Evolutionary conservation across 2,113 vertebrate species (phyloP), one percentile per base, ranked within the genome.

Genomic region (Tringa solitaria): DNA sequence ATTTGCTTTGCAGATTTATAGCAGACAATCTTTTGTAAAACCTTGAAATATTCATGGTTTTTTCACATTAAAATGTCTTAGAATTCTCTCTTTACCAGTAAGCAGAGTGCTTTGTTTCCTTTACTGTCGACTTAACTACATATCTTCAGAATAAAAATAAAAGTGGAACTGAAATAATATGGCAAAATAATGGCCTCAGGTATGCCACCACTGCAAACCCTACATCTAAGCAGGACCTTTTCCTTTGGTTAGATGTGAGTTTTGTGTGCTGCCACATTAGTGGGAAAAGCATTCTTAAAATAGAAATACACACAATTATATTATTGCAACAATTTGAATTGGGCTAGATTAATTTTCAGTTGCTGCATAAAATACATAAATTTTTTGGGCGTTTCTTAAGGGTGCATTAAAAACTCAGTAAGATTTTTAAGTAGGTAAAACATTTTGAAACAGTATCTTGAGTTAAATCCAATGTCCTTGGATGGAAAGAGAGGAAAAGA

Each of bases 1-100:
- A 80, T 96, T 95, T 93, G 43, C 68, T 93, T 91, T 94, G 69
- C 57, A 84, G 79, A 91, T 85, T 82, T 86, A 68, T 41, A 78
- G 67, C 59, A 77, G 67, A 37, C 21, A 70, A 59, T 77, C 41
- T 37, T 91, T 77, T 85, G 15, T 54, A 88, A 90, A 87, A 41
- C 41, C 24, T 57, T 89, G 45, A 96, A 85, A 73, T 85, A 87
- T 63, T 68, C 1, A 5, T 41, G 7, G 0, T 10, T 15, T 79
- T 50, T 75, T 27, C 35, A n/a, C 33, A 53, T 50, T 76, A 61
- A 79, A 61, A 53, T 67, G 11, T 12, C 28, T 69, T 79, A 51
- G 4, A 80, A 24, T 54, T 64, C 32, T 72, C 22, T 56, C 10
- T 72, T 53, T 60, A 39, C 14, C 27, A 68, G 13, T 53, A 80